Percentiles rank a stretch among this genome's conserved stretches.
Conservation (phyloP, 2,113 vertebrate genomes). For the Marmota monax region DNA sequence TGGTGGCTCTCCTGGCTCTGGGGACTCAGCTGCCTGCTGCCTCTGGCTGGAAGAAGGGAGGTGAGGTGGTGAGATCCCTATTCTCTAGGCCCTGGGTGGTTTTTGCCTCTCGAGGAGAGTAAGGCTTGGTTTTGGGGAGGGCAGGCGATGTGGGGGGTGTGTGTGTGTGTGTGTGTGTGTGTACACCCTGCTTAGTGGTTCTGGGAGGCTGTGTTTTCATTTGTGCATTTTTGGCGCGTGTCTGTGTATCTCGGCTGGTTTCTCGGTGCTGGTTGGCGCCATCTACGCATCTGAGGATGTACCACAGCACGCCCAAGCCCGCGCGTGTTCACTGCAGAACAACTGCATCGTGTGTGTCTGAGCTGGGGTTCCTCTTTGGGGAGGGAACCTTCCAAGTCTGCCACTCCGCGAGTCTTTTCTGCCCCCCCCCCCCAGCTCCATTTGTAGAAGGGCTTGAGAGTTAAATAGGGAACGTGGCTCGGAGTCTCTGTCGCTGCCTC, state of each 20-base stretch:
- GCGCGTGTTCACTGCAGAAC: fast-evolving
- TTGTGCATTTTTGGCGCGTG: neutral
- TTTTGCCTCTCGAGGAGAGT: neutral
- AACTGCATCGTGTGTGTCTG: neutral
- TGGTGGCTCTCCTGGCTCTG: constrained; percentile 72
- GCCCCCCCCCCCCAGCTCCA: neutral
- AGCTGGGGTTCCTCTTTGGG: neutral
- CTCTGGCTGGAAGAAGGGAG: constrained; percentile 55
- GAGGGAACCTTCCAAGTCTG: neutral
- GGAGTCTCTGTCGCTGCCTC: neutral
- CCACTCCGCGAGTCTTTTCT: neutral
- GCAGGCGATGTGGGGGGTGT: neutral
- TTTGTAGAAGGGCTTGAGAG: neutral
- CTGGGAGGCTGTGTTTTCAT: neutral
- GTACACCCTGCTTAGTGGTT: neutral
- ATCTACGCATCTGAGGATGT: neutral
- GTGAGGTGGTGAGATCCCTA: constrained; percentile 51
- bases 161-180: neutral
- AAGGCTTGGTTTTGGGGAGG: neutral
- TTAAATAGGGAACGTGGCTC: neutral
- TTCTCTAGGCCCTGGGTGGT: neutral
- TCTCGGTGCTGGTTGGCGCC: neutral
- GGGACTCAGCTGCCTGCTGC: constrained; percentile 56
- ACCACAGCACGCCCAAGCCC: fast-evolving
- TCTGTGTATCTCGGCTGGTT: neutral